Base-by-base conservation (phyloP, 2,113 vertebrate species). In the Cyprinus carpio region DNA sequence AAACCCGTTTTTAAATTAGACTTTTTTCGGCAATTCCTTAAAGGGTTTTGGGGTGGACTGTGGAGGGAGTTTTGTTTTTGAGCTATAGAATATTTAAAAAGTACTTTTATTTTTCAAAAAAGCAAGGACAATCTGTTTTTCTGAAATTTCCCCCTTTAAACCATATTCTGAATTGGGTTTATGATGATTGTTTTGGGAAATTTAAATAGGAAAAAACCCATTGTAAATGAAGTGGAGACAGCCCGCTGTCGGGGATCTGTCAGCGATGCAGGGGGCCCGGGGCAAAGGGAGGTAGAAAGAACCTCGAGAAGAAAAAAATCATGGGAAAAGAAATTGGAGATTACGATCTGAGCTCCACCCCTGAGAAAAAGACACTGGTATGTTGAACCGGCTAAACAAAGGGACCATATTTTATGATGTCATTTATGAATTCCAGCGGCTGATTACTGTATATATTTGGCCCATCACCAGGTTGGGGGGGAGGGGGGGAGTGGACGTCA, bases 231-330 rank as follows among this genome's bases (percentile, higher is more conserved):
- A 31, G 13, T 75, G 46, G 18, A 62, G 15, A 80, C 25, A 23
- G 74, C 64, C 34, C 12, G 78, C 18, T 16, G 67, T 27, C 37
- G 89, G 86, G 43, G 84, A 92, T 12, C 88, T 95, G 69, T 3
- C 15, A 3, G 82, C 90, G 9, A 89, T 95, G 54, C 94, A 94
- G 86, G 79, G 18, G n/a, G 85, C 92, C 6, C 94, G 54, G 94
- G 94, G 77, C 88, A 93, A 84, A 91, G 94, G 79, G 94, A 95
- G 67, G 76, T 93, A 60, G 86, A 93, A 0, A 90, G 43, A 89
- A 77, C 75, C 89, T 83, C 90, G n/a, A 90, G 13, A 89, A 82
- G 65, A 93, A 89, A 69, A 94, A 90, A 12, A 20, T 4, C 90
- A 90, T 0, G 94, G 37, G 91, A 93, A 69, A 84, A 76, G 62